These are phyloP conservation scores for Naja naja DNA, from an alignment of 2,113 vertebrate species.

Conservation along the genomic window DNA sequence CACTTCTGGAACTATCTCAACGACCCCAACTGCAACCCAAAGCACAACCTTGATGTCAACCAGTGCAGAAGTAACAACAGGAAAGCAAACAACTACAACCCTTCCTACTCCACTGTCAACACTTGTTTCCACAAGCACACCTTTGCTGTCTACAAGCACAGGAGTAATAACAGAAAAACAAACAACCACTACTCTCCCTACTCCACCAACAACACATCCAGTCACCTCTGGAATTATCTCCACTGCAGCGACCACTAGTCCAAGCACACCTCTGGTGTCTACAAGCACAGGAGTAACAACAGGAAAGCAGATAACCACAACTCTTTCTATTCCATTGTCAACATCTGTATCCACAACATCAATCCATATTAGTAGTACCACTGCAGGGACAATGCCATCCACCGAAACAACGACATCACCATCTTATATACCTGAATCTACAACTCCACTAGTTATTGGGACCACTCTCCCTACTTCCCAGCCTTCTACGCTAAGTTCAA, in stretches of 20 bases:
- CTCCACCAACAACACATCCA: not conserved
- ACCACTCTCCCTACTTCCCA: not conserved
- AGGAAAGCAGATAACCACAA: too few species aligned
- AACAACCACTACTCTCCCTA: not conserved
- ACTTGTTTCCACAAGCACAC: not conserved
- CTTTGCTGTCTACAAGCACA: not conserved
- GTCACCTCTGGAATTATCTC: not conserved
- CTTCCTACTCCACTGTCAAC: not conserved
- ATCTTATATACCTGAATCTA: accelerated
- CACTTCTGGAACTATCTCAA: accelerated
- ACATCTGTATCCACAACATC: too few species aligned
- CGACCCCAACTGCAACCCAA: accelerated
- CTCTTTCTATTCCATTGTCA: too few species aligned
- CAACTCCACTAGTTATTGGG: accelerated
- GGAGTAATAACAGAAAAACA: not conserved
- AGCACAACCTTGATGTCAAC: not conserved
- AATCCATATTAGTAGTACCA: too few species aligned
- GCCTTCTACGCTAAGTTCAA: not conserved
- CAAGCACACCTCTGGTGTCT: not conserved
- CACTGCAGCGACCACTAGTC: not conserved
- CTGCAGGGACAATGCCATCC: too few species aligned
- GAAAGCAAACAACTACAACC: not conserved
- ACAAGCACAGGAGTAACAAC: not conserved
- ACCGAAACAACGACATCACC: too few species aligned
- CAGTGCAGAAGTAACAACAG: not conserved